Evolutionary conservation across 2,888 invertebrate species (phyloP).

Genomic region (Ernsta delagoae): DNA sequence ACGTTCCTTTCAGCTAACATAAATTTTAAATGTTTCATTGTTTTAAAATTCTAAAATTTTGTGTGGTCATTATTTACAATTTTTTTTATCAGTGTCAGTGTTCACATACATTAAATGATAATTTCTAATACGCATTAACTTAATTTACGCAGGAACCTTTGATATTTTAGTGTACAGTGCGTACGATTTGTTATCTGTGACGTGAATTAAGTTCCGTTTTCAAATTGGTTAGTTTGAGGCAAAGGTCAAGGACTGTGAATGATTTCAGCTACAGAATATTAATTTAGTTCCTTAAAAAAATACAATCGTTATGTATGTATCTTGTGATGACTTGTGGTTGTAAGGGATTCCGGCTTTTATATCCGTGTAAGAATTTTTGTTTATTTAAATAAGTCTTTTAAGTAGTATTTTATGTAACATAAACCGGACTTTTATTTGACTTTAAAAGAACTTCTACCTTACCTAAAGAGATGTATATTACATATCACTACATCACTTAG

Average conservation of each 20-base stretch:
- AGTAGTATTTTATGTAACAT: too few species aligned
- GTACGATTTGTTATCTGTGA: not conserved
- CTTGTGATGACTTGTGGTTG: slow-evolving; percentile 50
- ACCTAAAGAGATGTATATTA: too few species aligned
- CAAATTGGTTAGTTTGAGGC: not conserved
- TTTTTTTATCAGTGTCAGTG: not conserved
- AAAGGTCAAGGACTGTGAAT: slow-evolving; percentile 6
- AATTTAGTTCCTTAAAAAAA: not conserved
- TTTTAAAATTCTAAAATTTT: not conserved
- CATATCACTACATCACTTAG: too few species aligned
- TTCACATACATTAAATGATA: not conserved
- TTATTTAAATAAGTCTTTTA: not conserved
- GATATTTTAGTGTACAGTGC: not conserved
- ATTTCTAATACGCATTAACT: not conserved
- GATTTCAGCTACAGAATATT: not conserved
- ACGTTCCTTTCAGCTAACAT: too few species aligned
- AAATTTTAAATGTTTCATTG: too few species aligned
- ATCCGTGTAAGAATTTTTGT: slow-evolving; percentile 47
- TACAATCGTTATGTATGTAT: slow-evolving; percentile 12
- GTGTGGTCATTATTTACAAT: too few species aligned
- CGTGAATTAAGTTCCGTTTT: not conserved
- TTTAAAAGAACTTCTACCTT: too few species aligned
- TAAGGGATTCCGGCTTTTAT: slow-evolving; percentile 47
- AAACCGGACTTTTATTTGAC: too few species aligned
- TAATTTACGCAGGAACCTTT: not conserved